Base-by-base conservation (phyloP, 2,113 vertebrate genomes). In the Galbula dea region DNA sequence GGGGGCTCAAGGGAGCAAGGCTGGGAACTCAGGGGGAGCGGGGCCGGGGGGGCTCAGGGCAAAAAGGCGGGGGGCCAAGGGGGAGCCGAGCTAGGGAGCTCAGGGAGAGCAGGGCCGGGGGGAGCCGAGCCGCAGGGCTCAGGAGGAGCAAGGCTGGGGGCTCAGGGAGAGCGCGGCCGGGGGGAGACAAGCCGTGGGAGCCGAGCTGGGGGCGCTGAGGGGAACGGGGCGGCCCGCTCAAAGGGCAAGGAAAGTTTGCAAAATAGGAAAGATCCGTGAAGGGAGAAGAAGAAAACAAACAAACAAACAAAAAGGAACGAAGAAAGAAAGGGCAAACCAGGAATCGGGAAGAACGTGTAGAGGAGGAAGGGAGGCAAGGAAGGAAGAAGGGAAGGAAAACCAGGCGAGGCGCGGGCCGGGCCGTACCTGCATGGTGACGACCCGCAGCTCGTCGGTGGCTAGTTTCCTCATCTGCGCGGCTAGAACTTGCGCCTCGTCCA, bases 381-480 rank as follows among this genome's bases (percentile, higher is more conserved):
- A 27, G 15, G 34, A 63, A 11, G 48, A 39, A 63, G 11, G 48
- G 43, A 55, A 46, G 30, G 54, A 45, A 30, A 43, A 39, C 4
- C n/a, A 61, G 78, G 78, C 75, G 62, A 43, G 84, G 51, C 66
- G 78, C 30, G 15, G n/a, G 22, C 41, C 74, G 79, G 57, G 63
- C n/a, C 65, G 97, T 98, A 99, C 99, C 99, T 99, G 99, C 99
- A 99, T 98, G 18, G 98, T 98, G 91, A 98, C 98, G 49, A 99
- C 99, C 82, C 99, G 98, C 88, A 99, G 98, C 96, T 99, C 99
- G 97, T 99, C 98, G 2, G 98, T 96, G n/a, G 98, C 98, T 49
- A 99, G 98, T 84, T 98, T 98, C 71, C 98, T 98, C 98, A 99
- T 99, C 94, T 99, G 99, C 34, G 98, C 97, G 46, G 99, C 98